Evolutionary conservation across 2,113 vertebrate genomes (phyloP), one percentile per base, ranked within the genome.

Genomic region (Centrocercus urophasianus): DNA sequence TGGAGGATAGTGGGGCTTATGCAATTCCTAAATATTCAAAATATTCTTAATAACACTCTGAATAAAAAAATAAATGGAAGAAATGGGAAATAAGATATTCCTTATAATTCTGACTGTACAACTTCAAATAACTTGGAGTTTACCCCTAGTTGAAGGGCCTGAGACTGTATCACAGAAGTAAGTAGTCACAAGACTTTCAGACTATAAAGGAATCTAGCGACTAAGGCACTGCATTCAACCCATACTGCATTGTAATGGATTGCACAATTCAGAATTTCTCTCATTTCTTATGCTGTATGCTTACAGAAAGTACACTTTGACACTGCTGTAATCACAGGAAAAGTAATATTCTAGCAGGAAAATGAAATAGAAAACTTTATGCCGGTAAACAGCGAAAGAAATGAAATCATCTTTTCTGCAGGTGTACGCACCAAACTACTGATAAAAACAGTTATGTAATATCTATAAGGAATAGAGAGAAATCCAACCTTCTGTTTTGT

Each of bases 261-360:
- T n/a, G 40, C 25, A 89, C 14, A 72, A 67, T 84, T 90, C 83
- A 86, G 89, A 94, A 94, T 96, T 97, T 95, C 86, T 92, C 72
- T 95, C 82, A 86, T 93, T 96, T 94, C 63, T 88, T 75, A 24
- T 86, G 96, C 84, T 86, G 11, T 30, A 2, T 86, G 83, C 84
- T 95, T 90, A 88, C 93, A 94, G 86, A 92, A 93, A 82, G 77
- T 83, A 69, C 50, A 75, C 28, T 96, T 81, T 95, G 71, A 84
- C 43, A 84, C 48, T 71, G 40, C 52, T 88, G 36, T 84, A 88
- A 84, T 92, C 87, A 79, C 78, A 80, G 83, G 50, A 86, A 93
- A 93, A 95, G 78, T 96, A 96, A 74, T 95, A 83, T 86, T 96
- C 77, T 89, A 97, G 94, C 56, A 93, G 71, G 77, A 96, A 97